Base-by-base conservation (phyloP, 2,797 vertebrate species). In the Halcyon smyrnensis region DNA sequence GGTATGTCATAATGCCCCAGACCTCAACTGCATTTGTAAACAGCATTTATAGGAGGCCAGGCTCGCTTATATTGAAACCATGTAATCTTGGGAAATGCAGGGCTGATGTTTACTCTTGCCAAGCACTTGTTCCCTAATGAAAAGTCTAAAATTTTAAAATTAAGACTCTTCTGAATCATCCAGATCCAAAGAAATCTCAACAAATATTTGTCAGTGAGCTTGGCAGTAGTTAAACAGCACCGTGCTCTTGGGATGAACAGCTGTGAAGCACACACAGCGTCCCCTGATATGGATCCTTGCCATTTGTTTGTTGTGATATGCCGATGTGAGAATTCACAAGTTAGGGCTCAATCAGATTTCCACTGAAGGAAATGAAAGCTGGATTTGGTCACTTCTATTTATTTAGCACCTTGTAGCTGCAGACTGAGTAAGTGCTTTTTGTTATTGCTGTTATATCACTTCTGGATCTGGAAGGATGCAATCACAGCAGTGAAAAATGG, bases 1-100 rank as follows among this genome's bases (percentile, higher is more conserved):
- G n/a, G 17, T 69, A 67, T 96, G 95, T 94, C 93, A 89, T 80
- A 96, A 95, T 6, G 41, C 7, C 11, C 65, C 70, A 84, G 71
- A 86, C 62, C 65, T 43, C 59, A 93, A 27, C 68, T 80, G 64
- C 45, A 50, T 68, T 84, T 1, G 8, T 89, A 96, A 96, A 93
- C 39, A 88, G 69, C 84, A 83, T 50, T 96, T 94, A 92, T 15
- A 69, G 53, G 70, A 70, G 53, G 59, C 15, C 5, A 53, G 69
- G 51, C 34, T 88, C 62, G 82, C 69, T 87, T 62, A 73, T 23
- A 62, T 10, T 51, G 76, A 90, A 76, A 76, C 1, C n/a, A 19
- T 37, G n/a, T 32, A 69, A 91, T 45, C 84, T 64, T 10, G 8
- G 46, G 59, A 88, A 75, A 92, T 1, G 10, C 8, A 25, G 37